Conservation (phyloP, 2,113 vertebrate species). For the Coptodon bakossiorum region DNA sequence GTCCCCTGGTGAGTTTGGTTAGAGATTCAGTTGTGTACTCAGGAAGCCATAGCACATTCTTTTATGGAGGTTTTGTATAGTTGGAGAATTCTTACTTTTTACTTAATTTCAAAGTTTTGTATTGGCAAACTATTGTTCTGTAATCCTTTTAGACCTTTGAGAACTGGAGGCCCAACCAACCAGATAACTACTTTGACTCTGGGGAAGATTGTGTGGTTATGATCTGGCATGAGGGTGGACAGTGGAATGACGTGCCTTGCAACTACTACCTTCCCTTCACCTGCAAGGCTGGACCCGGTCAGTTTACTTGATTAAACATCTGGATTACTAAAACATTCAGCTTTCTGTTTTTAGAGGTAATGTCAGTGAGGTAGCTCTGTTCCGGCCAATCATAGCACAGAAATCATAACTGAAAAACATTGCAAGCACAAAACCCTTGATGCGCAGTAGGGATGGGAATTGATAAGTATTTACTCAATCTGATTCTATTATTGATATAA, state of each 20-base stretch:
- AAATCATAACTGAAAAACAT: neutral
- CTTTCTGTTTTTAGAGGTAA: neutral
- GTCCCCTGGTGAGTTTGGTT: constrained; percentile 77
- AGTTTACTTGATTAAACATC: constrained; percentile 5
- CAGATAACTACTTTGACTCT: constrained; percentile 85
- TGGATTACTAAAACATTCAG: neutral
- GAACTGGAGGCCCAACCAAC: constrained; percentile 94
- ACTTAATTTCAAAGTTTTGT: neutral
- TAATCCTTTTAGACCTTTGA: constrained; percentile 74
- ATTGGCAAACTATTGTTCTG: neutral
- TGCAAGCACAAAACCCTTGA: neutral
- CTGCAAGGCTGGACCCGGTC: constrained; percentile 89
- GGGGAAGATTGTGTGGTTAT: constrained; percentile 93
- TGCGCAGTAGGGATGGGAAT: neutral
- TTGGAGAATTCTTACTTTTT: neutral
- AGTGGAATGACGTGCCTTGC: constrained; percentile 94
- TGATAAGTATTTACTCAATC: neutral
- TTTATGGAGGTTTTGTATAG: neutral
- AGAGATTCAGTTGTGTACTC: neutral
- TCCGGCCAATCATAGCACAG: neutral
- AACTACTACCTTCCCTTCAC: constrained; percentile 94
- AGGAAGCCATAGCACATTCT: neutral
- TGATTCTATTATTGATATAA: neutral
- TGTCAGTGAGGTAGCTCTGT: neutral
- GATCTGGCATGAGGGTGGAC: constrained; percentile 88